Base-by-base conservation (phyloP, 2,888 invertebrate genomes). In the Hecatera dysodea region DNA sequence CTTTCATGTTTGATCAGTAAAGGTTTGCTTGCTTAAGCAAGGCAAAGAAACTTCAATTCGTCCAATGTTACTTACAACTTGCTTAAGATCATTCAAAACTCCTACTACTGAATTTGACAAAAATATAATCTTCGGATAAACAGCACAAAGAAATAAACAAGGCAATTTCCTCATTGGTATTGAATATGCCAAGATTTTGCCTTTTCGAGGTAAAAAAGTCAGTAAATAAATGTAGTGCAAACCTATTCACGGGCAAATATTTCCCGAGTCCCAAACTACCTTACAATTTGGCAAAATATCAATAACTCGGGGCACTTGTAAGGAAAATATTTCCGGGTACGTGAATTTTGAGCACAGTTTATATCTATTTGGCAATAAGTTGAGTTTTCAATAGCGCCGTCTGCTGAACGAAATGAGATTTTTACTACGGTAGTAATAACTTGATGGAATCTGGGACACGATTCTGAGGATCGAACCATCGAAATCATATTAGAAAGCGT, bases 361-460 rank as follows among this genome's bases (percentile, higher is more conserved):
- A 87, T 88, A 87, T 89, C 86, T 86, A 86, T 89, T 90, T 90
- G 88, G 87, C 90, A 90, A 89, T 90, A 90, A 88, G 86, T 88
- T 73, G 83, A 86, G 76, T 89, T 88, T 88, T 89, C 89, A 91
- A 91, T 89, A 88, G 88, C 80, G 74, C 83, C 85, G 86, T 87
- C 88, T 89, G 89, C 69, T 80, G 72, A 75, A 75, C 77, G 86
- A 86, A 90, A 90, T 90, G 88, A 90, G 90, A 90, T 90, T 92
- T 91, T 90, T 89, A 90, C 88, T 87, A 86, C 87, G 69, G 86
- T 86, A 87, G 89, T 88, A 91, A 90, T 91, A 90, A 89, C 87
- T 89, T 89, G 78, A 85, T 88, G 79, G 88, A 87, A 88, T 89
- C 86, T 87, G 81, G 85, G 77, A 80, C 86, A 83, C 83, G 75